A percentile compares a stretch with the other conserved stretches of the same genome.
Evolutionary conservation across 2,888 invertebrate species (phyloP).

Genomic region (Aleiodes leptofemur): DNA sequence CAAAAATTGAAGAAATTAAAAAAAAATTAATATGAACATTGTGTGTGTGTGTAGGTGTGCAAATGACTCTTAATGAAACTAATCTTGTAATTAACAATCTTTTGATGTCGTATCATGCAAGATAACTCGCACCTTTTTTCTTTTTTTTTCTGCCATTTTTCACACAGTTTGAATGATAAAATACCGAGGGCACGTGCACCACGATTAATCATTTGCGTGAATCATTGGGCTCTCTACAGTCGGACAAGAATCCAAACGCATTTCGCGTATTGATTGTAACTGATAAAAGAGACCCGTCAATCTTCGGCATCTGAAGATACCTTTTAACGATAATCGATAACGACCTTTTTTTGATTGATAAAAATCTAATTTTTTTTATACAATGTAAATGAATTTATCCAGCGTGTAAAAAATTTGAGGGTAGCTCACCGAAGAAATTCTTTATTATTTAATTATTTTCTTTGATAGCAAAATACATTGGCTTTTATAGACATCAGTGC

Average conservation of each 20-base stretch:
- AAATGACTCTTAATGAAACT: neutral
- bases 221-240: slow-evolving; percentile 63
- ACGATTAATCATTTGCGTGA: slow-evolving; percentile 69
- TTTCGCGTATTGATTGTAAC: slow-evolving; percentile 11
- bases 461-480: no score
- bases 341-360: no score
- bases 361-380: no score
- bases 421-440: no score
- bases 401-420: no score
- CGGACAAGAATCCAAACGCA: slow-evolving; percentile 39
- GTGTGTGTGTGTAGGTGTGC: slow-evolving; percentile 10
- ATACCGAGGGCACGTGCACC: slow-evolving; percentile 51
- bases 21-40: neutral
- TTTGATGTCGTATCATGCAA: slow-evolving; percentile 11
- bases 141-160: no score
- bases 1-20: slow-evolving; percentile 1
- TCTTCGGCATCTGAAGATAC: no score
- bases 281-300: no score
- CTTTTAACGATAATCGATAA: no score
- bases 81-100: slow-evolving; percentile 5
- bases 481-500: no score
- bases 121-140: neutral
- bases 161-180: slow-evolving; percentile 24
- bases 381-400: no score
- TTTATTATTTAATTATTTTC: no score